Evolutionary conservation across 2,797 vertebrate species (phyloP).

Genomic region (Gymnodraco acuticeps): DNA sequence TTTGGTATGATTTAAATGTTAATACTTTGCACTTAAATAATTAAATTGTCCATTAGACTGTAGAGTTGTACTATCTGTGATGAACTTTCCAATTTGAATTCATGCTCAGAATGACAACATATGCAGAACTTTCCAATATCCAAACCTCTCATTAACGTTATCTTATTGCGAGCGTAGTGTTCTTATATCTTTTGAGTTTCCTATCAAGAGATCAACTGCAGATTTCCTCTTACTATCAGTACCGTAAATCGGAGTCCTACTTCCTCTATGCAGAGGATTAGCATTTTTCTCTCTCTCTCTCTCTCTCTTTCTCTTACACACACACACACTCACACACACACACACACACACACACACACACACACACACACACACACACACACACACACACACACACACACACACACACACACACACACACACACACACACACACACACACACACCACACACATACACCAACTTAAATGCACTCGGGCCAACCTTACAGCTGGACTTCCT

Average conservation of each 20-base stretch:
- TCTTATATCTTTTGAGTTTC: constrained; percentile 10
- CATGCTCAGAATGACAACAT: not conserved
- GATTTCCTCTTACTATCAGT: not conserved
- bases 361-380: not conserved
- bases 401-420: too few species aligned
- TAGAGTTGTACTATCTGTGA: not conserved
- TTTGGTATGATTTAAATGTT: not conserved
- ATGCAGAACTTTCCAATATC: not conserved
- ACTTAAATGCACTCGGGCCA: constrained; percentile 9
- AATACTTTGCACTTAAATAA: not conserved
- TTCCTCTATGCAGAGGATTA: constrained; percentile 3
- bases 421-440: too few species aligned
- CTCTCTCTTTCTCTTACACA: not conserved
- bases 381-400: too few species aligned
- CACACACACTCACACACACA: not conserved
- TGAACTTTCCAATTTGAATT: not conserved
- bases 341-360: not conserved
- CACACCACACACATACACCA: not conserved
- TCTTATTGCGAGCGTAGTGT: not conserved
- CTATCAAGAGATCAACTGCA: not conserved
- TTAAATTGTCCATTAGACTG: not conserved
- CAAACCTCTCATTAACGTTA: not conserved
- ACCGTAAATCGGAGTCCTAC: not conserved
- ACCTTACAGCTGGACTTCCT: constrained; percentile 21
- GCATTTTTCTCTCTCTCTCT: constrained; percentile 11